Base-by-base conservation (phyloP, 2,888 invertebrate genomes). In the Euclidia mi region DNA sequence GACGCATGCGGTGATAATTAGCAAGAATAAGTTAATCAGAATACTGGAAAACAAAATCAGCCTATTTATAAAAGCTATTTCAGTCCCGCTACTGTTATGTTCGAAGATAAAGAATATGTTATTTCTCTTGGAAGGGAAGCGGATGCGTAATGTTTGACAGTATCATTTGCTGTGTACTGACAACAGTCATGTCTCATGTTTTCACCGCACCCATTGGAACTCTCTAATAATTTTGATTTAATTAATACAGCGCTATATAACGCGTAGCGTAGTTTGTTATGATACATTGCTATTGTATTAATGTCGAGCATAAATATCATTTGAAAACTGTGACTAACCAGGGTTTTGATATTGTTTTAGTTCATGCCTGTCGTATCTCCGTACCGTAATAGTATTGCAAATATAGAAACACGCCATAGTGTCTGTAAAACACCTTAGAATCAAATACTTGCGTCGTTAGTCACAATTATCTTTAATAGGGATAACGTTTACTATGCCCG, bases 11-110 rank as follows among this genome's bases (percentile, higher is more conserved):
- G 20, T 37, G 52, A 37, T 56, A 56, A 63, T 51, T 56, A 59
- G 31, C 9, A 12, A 44, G 20, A 20, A 49, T 34, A 52, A 58
- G 34, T 62, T 34, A 55, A 59, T 42, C 52, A 35, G 29, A 28
- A 20, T 17, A 20, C 32, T 18, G 35, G 35, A 38, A 49, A 59
- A 59, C 37, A 59, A 48, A 58, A 59, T 59, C 48, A 62, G 31
- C 29, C 20, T 50, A 41, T 64, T 40, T 57, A 46, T 31, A 41
- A 56, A 59, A 43, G 38, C 25, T 12, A 37, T 52, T 51, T 51
- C 41, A 11, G 18, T 28, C 10, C 44, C 7, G 18, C 38, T 20
- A 40, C 18, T 31, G 41, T 41, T 38, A 35, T 29, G 28, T 41
- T 32, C 35, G 37, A 35, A 28, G 12, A 48, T 48, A 56, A 42